Conservation (phyloP, 2,888 invertebrate species). For the Muschampia staudingeri region DNA sequence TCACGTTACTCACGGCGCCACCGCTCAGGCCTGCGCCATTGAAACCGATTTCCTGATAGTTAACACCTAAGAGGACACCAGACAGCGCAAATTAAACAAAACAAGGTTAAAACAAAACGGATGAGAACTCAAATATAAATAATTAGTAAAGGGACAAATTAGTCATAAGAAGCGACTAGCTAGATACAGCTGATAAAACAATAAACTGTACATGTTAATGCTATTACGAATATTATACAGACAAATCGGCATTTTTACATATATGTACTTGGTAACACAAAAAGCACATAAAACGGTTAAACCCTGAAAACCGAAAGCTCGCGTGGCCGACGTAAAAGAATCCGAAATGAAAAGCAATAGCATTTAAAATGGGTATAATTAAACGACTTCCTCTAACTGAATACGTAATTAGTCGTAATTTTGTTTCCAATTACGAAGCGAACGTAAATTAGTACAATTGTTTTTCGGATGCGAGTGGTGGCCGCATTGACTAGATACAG, state of each 20-base stretch:
- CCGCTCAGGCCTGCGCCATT: constrained; percentile 89
- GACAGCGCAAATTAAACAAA: constrained; percentile 66
- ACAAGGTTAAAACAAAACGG: constrained; percentile 54
- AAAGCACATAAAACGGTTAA: constrained; percentile 16
- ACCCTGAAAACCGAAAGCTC: constrained; percentile 17
- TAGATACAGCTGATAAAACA: constrained; percentile 24
- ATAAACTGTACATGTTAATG: not conserved
- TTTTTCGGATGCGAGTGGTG: constrained; percentile 51
- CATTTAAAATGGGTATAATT: constrained; percentile 58
- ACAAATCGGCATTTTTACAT: not conserved
- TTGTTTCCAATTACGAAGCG: constrained; percentile 67
- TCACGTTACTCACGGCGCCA: constrained; percentile 77
- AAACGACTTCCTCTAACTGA: constrained; percentile 70
- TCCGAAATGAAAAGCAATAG: constrained; percentile 40
- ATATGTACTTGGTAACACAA: not conserved
- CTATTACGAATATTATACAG: constrained; percentile 6
- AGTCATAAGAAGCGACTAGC: constrained; percentile 46
- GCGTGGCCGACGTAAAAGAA: constrained; percentile 12
- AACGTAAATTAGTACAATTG: constrained; percentile 68
- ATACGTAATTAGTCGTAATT: constrained; percentile 71
- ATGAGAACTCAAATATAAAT: constrained; percentile 49
- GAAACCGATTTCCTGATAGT: constrained; percentile 90
- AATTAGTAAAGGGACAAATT: constrained; percentile 43
- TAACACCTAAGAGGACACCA: constrained; percentile 82
- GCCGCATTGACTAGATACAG: constrained; percentile 24